Evolutionary conservation across 1,140 invertebrate genomes (phyloP), one percentile per base, ranked within the genome.

Genomic region (Stegodyphus dumicola): DNA sequence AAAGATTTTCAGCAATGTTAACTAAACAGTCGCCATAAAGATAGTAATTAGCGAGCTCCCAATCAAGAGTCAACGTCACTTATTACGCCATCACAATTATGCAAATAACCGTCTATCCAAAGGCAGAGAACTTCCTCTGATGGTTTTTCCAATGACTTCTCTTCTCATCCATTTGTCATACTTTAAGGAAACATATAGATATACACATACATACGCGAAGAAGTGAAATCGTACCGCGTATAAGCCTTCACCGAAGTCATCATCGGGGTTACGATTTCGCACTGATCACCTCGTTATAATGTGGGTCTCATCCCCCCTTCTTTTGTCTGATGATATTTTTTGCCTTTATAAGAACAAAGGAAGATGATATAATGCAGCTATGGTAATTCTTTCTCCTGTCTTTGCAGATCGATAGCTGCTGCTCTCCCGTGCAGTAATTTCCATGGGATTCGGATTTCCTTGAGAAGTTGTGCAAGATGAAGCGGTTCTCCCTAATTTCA

Each of bases 221-320:
- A 65, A 75, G 70, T 75, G 71, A 66, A 83, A 75, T 83, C 74
- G 75, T 83, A 75, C 52, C 70, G 48, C 51, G 60, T 69, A 65
- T 60, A 75, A 67, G 33, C 33, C 33, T 53, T 64, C 70, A 18
- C 49, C 69, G 51, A 48, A 81, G 78, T 81, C 77, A 75, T 87
- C 86, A 87, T 73, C n/a, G n/a, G 49, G 54, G 70, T 6, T 69
- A 66, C 81, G 60, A 87, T 87, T 80, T 79, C 76, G 48, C 56
- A 49, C 75, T 75, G 80, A 83, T 83, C 80, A 83, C 80, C 80
- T 83, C 80, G 71, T 83, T 83, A 83, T 75, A 80, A 80, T 17
- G 77, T 80, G 56, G 65, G 48, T 71, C 33, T 70, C 51, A 60
- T 11, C 65, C 67, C 48, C 18, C 6, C 66, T 11, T 15, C 52